Conservation (phyloP, 2,797 vertebrate genomes). For the Picus viridis region DNA sequence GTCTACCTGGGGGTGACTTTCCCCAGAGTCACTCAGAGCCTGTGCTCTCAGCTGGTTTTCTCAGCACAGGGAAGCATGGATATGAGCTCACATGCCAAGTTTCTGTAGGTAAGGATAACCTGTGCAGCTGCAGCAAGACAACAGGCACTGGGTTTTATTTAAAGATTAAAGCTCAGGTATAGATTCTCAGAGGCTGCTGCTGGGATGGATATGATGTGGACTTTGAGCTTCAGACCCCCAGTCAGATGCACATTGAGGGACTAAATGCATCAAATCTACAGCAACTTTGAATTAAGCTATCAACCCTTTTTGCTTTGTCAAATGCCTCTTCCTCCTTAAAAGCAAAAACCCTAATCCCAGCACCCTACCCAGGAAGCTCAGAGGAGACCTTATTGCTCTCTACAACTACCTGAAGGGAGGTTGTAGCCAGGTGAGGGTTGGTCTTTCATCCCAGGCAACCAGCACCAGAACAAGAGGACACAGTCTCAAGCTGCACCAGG, state of each 20-base stretch:
- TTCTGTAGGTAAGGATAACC: not conserved
- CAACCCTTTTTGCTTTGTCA: too few species aligned
- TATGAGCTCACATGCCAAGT: not conserved
- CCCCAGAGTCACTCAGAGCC: not conserved
- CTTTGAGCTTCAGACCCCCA: not conserved
- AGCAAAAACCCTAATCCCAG: too few species aligned
- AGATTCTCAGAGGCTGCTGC: not conserved
- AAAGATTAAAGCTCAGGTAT: not conserved
- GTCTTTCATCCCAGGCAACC: too few species aligned
- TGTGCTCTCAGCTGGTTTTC: not conserved
- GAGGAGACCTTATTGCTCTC: too few species aligned
- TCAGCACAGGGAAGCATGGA: not conserved
- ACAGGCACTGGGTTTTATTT: not conserved
- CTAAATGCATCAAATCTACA: not conserved
- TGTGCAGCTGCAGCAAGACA: not conserved
- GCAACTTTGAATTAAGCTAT: not conserved
- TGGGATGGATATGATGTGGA: accelerated
- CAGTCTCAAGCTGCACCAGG: too few species aligned
- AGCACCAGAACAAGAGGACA: too few species aligned
- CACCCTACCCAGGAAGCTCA: too few species aligned
- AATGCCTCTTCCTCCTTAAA: too few species aligned
- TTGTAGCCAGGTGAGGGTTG: too few species aligned
- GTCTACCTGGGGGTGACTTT: not conserved
- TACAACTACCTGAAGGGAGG: too few species aligned
- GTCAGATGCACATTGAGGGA: not conserved